These are phyloP conservation scores for Myotis pilosus DNA, from an alignment of 2,797 vertebrate species.

Conservation along the genomic window DNA sequence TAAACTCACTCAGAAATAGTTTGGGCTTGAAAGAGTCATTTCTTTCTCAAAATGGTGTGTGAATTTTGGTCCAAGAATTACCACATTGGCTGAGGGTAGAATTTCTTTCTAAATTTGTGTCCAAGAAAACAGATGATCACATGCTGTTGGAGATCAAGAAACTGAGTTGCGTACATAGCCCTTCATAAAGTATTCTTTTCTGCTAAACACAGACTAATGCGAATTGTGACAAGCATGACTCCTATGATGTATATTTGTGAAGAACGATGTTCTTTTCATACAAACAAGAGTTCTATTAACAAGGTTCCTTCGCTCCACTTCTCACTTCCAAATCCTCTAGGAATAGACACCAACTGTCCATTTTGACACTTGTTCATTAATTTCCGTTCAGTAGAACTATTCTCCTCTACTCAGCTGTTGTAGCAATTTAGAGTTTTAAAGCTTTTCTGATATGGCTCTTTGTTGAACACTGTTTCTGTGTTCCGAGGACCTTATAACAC, in stretches of 20 bases:
- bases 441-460: constrained; percentile 49
- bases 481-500: constrained; percentile 38
- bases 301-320: constrained; percentile 62
- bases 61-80: constrained; percentile 28
- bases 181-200: constrained; percentile 59
- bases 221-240: constrained; percentile 42
- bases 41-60: neutral
- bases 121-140: constrained; percentile 29
- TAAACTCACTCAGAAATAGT: neutral
- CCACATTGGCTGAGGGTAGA: neutral
- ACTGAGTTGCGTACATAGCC: constrained; percentile 33
- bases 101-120: constrained; percentile 54
- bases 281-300: constrained; percentile 62
- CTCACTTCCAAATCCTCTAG: constrained; percentile 78
- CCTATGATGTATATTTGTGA: constrained; percentile 66
- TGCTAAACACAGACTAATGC: constrained; percentile 48
- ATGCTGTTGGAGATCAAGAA: constrained; percentile 26
- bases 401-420: constrained; percentile 80
- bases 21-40: neutral
- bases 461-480: constrained; percentile 52
- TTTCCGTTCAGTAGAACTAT: constrained; percentile 76
- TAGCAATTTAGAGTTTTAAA: constrained; percentile 74
- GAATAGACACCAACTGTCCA: constrained; percentile 79
- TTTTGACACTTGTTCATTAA: constrained; percentile 76
- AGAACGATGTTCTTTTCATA: constrained; percentile 66